Percentiles rank a stretch among this genome's conserved stretches.
Evolutionary conservation across 2,888 invertebrate genomes (phyloP).

Genomic region (Anoncus sp.): DNA sequence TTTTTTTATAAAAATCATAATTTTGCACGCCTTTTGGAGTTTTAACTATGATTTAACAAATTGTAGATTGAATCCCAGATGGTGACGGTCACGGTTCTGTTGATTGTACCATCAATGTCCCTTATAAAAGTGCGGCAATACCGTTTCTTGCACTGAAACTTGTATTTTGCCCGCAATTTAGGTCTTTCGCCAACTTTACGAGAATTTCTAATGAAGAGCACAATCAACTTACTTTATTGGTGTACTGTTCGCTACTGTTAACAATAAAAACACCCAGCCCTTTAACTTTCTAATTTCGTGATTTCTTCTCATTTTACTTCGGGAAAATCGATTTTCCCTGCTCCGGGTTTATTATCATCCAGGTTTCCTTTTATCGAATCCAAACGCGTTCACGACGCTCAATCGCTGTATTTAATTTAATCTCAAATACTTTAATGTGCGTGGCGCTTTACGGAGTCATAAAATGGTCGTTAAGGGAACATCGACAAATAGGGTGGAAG

Average conservation of each 20-base stretch:
- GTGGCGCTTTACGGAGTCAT: conserved; percentile 53
- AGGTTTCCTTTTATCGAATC: conserved; percentile 46
- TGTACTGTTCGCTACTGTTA: not conserved
- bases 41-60: too few species aligned
- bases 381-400: conserved; percentile 31
- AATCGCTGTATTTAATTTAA: conserved; percentile 56
- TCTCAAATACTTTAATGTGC: conserved; percentile 57
- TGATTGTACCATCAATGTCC: not conserved
- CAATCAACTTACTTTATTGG: conserved; percentile 19
- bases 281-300: conserved; percentile 4
- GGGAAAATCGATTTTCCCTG: conserved; percentile 21
- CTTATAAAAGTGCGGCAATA: not conserved
- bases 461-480: conserved; percentile 55
- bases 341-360: conserved; percentile 32
- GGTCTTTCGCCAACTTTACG: not conserved
- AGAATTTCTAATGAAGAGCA: not conserved
- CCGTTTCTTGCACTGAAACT: conserved; percentile 22
- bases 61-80: too few species aligned
- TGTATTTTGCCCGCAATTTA: conserved; percentile 4
- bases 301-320: conserved; percentile 6
- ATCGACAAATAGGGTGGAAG: conserved; percentile 55
- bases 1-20: too few species aligned
- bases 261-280: conserved; percentile 2
- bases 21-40: too few species aligned
- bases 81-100: too few species aligned